A percentile compares a stretch with the other conserved stretches of the same genome.
phyloP scores from a whole-genome alignment of 2,113 vertebrate genomes.

The Channa argus region DNA sequence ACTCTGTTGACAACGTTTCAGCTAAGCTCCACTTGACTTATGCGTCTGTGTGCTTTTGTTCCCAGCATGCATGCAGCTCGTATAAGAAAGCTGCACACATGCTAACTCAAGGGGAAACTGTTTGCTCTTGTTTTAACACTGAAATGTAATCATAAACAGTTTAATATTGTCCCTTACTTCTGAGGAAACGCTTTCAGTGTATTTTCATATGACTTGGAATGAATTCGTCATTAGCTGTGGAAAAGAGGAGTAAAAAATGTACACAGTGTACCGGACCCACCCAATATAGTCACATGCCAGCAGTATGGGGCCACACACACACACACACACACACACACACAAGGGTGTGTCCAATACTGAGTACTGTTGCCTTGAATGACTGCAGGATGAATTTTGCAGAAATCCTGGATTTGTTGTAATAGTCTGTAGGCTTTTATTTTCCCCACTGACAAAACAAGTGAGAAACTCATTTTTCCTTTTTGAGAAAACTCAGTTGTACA shows the following conservation, averaged over 20 bases:
- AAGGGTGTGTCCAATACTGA: slow-evolving; percentile 60
- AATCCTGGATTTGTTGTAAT: slow-evolving; percentile 45
- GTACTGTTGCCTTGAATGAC: slow-evolving; percentile 46
- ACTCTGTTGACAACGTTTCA: slow-evolving; percentile 32
- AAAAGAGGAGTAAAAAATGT: slow-evolving; percentile 33
- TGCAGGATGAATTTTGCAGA: slow-evolving; percentile 46
- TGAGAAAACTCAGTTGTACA: slow-evolving; percentile 20
- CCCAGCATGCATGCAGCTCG: too few species aligned
- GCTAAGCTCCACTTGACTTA: slow-evolving; percentile 12
- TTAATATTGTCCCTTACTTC: not conserved
- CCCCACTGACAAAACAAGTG: slow-evolving; percentile 31
- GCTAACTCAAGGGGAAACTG: not conserved
- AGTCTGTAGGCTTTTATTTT: slow-evolving; percentile 27
- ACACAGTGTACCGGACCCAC: slow-evolving; percentile 40
- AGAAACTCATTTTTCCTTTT: slow-evolving; percentile 9
- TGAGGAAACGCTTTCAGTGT: slow-evolving; percentile 5
- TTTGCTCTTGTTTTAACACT: not conserved
- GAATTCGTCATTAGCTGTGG: slow-evolving; percentile 13
- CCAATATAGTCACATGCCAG: slow-evolving; percentile 58
- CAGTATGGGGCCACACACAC: slow-evolving; percentile 55
- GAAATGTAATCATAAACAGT: too few species aligned
- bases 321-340: slow-evolving; percentile 40
- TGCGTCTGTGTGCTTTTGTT: not conserved
- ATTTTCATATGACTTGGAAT: slow-evolving; percentile 14
- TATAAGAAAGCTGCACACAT: too few species aligned